These are phyloP conservation scores for Diprion similis DNA, from an alignment of 1,140 invertebrate genomes.

Conservation along the genomic window DNA sequence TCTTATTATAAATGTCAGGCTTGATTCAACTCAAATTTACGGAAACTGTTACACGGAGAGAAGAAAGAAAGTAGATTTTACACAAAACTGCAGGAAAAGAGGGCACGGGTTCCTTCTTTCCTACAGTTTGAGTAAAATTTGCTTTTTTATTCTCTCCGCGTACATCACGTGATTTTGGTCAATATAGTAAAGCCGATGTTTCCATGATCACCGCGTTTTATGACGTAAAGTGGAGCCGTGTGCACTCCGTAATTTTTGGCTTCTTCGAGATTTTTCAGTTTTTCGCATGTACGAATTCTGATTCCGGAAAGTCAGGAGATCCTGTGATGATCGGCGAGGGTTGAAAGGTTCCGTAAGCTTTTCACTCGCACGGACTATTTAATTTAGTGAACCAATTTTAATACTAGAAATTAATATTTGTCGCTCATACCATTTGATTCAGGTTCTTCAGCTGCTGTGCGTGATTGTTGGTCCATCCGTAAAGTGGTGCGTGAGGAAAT, in stretches of 20 bases:
- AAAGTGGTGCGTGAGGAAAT: constrained; percentile 10
- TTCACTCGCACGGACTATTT: constrained; percentile 45
- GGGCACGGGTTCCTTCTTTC: background rate
- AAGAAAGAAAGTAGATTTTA: background rate
- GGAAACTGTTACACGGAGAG: background rate
- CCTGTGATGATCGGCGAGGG: constrained; percentile 22
- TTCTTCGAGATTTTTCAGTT: background rate
- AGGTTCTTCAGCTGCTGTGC: background rate
- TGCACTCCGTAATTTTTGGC: constrained; percentile 28
- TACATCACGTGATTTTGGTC: constrained; percentile 4
- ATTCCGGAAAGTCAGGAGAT: background rate
- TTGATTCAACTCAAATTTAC: background rate
- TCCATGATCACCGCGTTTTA: constrained; percentile 26
- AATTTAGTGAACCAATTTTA: constrained; percentile 49
- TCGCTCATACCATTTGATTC: background rate
- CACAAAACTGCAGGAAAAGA: background rate
- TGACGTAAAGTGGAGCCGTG: constrained; percentile 35
- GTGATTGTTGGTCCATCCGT: constrained; percentile 5
- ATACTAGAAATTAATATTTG: constrained; percentile 23
- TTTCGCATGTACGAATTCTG: background rate
- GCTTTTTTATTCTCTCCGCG: background rate
- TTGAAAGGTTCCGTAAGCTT: constrained; percentile 38
- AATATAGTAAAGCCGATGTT: background rate
- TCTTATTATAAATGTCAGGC: background rate
- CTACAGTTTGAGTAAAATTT: no score